Evolutionary conservation across 1,140 invertebrate species (phyloP), one percentile per base, ranked within the genome.

Genomic region (Drosophila nebulosa): DNA sequence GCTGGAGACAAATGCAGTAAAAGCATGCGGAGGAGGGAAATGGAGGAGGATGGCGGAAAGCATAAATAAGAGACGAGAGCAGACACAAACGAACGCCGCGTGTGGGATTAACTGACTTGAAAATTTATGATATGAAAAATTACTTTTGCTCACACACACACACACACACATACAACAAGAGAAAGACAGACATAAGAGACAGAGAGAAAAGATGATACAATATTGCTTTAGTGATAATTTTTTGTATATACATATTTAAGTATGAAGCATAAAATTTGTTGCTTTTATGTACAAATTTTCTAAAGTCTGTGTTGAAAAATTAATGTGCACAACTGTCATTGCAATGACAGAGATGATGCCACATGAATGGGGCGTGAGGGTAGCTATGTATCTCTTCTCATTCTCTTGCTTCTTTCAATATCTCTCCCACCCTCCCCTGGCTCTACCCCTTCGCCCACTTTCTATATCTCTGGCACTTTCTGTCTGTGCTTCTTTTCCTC

Each of bases 71-170:
- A 36, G 27, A 35, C 30, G 70, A 74, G 66, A 39, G 16, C 72
- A 46, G 39, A 46, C 39, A 46, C 39, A 61, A 65, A 74, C 55
- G 66, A 65, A 77, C 75, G 81, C 83, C 72, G 83, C 83, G 83
- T 86, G 83, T 86, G 83, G 83, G 83, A 86, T 86, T 86, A 86
- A 88, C 83, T 78, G 83, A 79, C 83, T 88, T 81, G 78, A 88
- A 86, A 88, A 86, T 86, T 86, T 86, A 86, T 86, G 84, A 83
- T 86, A 86, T 86, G 83, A 86, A 86, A 88, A 86, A 86, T 86
- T 79, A 88, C 83, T 86, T 86, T 88, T 76, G 79, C 83, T 72
- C 64, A 53, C 10, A 66, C 46, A 46, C 35, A 61, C n/a, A 53
- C 7, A 64, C 46, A 55, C 9, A 32, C 30, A 32, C 30, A 32